Percentiles rank a stretch among this genome's conserved stretches.
Conservation (phyloP, 2,113 vertebrate genomes). For the Plestiodon gilberti region DNA sequence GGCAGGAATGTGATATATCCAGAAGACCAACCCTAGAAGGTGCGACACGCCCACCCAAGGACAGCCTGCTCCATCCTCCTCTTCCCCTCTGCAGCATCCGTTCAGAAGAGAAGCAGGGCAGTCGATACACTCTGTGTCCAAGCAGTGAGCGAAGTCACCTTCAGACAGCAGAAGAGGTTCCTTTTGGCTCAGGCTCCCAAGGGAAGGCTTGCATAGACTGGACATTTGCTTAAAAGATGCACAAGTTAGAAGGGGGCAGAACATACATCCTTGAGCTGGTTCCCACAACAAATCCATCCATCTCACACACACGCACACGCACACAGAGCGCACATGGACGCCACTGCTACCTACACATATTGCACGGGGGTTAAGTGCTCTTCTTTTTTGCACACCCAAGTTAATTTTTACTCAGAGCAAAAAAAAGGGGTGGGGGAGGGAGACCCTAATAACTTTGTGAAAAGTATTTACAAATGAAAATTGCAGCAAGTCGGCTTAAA, state of each 20-base stretch:
- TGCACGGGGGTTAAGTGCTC: slow-evolving; percentile 82
- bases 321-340: slow-evolving; percentile 57
- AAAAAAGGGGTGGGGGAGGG: slow-evolving; percentile 52
- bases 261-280: slow-evolving; percentile 33
- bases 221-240: slow-evolving; percentile 69
- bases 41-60: slow-evolving; percentile 56
- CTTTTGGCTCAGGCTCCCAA: slow-evolving; percentile 58
- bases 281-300: slow-evolving; percentile 39
- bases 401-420: slow-evolving; percentile 79
- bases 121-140: neutral
- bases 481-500: slow-evolving; percentile 82
- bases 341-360: slow-evolving; percentile 77
- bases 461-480: slow-evolving; percentile 81
- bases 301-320: slow-evolving; percentile 27
- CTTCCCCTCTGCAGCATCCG: slow-evolving; percentile 3
- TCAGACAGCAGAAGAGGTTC: slow-evolving; percentile 54
- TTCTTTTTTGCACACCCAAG: slow-evolving; percentile 76
- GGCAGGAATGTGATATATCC: slow-evolving; percentile 63
- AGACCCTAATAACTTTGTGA: slow-evolving; percentile 74
- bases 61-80: slow-evolving; percentile 47
- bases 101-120: neutral
- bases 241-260: slow-evolving; percentile 61
- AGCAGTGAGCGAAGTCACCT: slow-evolving; percentile 58
- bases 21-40: slow-evolving; percentile 55
- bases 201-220: slow-evolving; percentile 80